Percentiles rank a stretch among this genome's conserved stretches.
phyloP scores from a whole-genome alignment of 2,113 vertebrate genomes.

The Syngnathus scovelli region DNA sequence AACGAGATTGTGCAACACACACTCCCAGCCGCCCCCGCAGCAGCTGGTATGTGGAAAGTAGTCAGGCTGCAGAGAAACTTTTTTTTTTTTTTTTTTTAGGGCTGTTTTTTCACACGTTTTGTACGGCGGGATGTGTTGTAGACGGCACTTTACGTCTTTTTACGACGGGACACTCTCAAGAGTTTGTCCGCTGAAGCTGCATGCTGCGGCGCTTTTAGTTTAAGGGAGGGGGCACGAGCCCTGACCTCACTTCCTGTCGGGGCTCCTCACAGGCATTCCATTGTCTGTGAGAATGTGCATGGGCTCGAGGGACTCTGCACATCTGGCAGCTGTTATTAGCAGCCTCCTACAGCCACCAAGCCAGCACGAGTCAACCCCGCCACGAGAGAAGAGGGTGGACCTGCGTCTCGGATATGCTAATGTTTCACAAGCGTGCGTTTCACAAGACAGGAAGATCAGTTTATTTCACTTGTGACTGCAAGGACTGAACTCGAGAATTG shows the following conservation, averaged over 20 bases:
- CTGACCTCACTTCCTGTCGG: constrained; percentile 77
- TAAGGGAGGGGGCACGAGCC: constrained; percentile 66
- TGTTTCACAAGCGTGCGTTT: constrained; percentile 17
- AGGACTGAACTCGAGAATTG: not conserved
- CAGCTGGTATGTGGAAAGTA: constrained; percentile 35
- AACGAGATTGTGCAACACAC: constrained; percentile 41
- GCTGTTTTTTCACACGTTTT: constrained; percentile 33
- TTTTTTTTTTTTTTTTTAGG: not conserved
- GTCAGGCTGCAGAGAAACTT: not conserved
- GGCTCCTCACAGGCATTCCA: constrained; percentile 74
- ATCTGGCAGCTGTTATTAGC: constrained; percentile 77
- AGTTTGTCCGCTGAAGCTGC: constrained; percentile 33
- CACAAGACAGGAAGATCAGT: not conserved
- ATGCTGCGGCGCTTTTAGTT: constrained; percentile 46
- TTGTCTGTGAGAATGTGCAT: constrained; percentile 77
- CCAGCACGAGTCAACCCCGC: not conserved
- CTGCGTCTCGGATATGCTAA: constrained; percentile 27
- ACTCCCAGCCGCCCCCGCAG: constrained; percentile 24
- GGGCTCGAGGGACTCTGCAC: constrained; percentile 67
- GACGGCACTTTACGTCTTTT: constrained; percentile 48
- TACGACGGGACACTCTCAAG: constrained; percentile 40
- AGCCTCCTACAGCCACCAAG: constrained; percentile 35
- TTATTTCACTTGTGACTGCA: not conserved
- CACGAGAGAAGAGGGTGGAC: constrained; percentile 20
- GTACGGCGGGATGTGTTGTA: constrained; percentile 29